A percentile compares a stretch with the other conserved stretches of the same genome.
Conservation (phyloP, 2,797 vertebrate genomes). For the Ciconia nigra region DNA sequence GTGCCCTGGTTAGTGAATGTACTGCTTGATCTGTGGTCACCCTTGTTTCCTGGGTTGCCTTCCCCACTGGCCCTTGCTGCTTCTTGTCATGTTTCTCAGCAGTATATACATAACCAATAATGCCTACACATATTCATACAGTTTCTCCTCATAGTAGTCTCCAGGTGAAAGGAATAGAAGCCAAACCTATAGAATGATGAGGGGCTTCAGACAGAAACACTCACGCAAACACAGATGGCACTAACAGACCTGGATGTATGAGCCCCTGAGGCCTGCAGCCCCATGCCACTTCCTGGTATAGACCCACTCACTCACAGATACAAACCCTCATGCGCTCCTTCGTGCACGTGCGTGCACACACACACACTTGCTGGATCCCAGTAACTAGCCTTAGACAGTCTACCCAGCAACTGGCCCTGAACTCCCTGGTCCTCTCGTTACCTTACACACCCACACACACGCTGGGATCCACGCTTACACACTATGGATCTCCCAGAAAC, state of each 20-base stretch:
- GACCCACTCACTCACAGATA: neutral
- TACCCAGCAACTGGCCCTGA: neutral
- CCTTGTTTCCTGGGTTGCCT: neutral
- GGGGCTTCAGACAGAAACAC: neutral
- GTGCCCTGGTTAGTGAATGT: neutral
- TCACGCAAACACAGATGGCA: neutral
- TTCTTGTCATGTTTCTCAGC: neutral
- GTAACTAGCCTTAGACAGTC: neutral
- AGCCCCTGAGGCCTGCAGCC: neutral
- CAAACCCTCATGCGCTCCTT: neutral
- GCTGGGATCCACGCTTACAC: neutral
- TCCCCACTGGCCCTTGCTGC: neutral
- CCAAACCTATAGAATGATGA: neutral
- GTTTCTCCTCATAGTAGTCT: neutral
- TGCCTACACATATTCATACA: neutral
- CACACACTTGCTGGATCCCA: too few relatives aligned
- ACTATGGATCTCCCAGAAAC: neutral
- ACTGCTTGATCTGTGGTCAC: neutral
- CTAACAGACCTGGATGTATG: neutral
- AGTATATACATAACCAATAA: neutral
- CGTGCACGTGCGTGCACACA: rapidly evolving
- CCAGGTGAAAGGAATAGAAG: neutral
- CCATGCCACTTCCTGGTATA: neutral
- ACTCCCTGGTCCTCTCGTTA: neutral
- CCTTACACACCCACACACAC: neutral